Conservation (phyloP, 1,140 invertebrate species). For the Drosophila ironensis region DNA sequence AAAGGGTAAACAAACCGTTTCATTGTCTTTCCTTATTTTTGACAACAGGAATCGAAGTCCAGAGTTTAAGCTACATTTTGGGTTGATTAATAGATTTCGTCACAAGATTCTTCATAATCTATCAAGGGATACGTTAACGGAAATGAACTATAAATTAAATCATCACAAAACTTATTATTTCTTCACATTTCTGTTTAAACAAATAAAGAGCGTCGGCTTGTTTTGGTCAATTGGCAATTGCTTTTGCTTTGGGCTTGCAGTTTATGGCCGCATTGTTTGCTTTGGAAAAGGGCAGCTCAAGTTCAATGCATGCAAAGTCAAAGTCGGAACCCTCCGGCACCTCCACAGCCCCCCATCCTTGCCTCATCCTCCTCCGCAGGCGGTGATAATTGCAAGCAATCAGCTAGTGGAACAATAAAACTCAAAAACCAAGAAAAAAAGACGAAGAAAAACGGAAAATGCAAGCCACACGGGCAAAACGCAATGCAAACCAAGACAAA, state of each 20-base stretch:
- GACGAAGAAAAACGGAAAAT: constrained; percentile 25
- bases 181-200: not conserved
- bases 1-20: not conserved
- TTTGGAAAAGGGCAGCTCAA: constrained; percentile 32
- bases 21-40: not conserved
- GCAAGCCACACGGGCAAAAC: constrained; percentile 41
- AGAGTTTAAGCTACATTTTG: no score
- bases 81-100: no score
- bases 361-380: not conserved
- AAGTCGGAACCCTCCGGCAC: constrained; percentile 20
- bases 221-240: constrained; percentile 1
- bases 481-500: constrained; percentile 33
- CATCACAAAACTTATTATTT: no score
- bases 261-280: constrained; percentile 31
- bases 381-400: constrained; percentile 52
- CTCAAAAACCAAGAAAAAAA: constrained; percentile 29
- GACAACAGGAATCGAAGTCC: no score
- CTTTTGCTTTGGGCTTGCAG: constrained; percentile 14
- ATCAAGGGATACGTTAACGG: no score
- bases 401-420: constrained; percentile 61
- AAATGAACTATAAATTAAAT: no score
- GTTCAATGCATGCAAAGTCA: constrained; percentile 55
- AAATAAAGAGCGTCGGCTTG: not conserved
- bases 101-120: no score
- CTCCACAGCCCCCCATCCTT: not conserved